Evolutionary conservation across 2,888 invertebrate species (phyloP).

Genomic region (Dolomedes plantarius): DNA sequence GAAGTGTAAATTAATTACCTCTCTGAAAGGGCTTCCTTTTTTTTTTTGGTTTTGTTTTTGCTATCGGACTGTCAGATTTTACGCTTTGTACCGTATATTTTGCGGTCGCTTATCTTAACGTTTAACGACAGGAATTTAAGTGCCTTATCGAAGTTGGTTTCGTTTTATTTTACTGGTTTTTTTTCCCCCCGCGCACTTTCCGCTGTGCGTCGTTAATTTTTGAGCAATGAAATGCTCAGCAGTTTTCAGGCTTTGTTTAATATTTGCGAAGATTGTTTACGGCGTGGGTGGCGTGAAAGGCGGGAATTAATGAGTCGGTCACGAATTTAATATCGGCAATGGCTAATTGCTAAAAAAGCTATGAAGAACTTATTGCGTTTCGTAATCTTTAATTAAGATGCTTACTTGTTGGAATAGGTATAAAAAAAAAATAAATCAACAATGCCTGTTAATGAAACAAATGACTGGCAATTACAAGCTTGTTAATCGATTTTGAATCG

Average conservation of each 20-base stretch:
- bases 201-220: constrained; percentile 48
- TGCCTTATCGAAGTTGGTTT: constrained; percentile 57
- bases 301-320: no score
- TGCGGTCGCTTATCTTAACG: constrained; percentile 49
- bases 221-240: constrained; percentile 38
- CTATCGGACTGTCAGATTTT: constrained; percentile 51
- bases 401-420: no score
- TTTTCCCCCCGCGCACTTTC: not conserved
- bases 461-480: no score
- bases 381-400: no score
- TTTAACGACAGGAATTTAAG: constrained; percentile 64
- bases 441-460: no score
- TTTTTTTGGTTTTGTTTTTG: constrained; percentile 11
- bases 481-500: no score
- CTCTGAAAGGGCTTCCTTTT: constrained; percentile 36
- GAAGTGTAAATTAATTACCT: constrained; percentile 69
- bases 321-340: no score
- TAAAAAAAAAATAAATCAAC: no score
- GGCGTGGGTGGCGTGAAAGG: no score
- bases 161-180: constrained; percentile 24
- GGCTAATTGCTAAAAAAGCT: no score
- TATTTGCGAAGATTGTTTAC: not conserved
- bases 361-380: no score
- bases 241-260: not conserved
- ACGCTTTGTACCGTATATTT: constrained; percentile 57